Evolutionary conservation across 2,113 vertebrate genomes (phyloP).

Genomic region (Hiodon tergisus): DNA sequence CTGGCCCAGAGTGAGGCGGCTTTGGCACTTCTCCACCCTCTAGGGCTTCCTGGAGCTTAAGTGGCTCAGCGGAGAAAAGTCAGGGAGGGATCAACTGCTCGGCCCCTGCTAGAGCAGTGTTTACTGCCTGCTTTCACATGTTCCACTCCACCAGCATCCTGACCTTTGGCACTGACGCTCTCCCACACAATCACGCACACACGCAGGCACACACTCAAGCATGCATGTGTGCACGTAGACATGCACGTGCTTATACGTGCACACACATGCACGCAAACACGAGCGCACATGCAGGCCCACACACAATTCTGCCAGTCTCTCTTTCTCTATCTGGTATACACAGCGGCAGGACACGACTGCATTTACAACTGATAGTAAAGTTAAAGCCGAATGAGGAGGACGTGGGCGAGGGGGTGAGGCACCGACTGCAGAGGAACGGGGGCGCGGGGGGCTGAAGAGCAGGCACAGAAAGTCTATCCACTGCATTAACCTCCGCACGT

Average conservation of each 20-base stretch:
- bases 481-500: constrained; percentile 88
- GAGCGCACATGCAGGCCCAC: constrained; percentile 11
- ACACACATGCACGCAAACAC: constrained; percentile 7
- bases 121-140: constrained; percentile 38
- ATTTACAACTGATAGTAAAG: constrained; percentile 5
- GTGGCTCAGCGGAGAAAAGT: constrained; percentile 45
- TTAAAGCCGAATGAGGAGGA: constrained; percentile 29
- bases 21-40: constrained; percentile 28
- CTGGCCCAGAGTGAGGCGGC: constrained; percentile 26
- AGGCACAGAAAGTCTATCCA: constrained; percentile 90
- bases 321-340: no score
- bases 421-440: constrained; percentile 53
- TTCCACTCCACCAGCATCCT: constrained; percentile 31
- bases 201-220: not conserved
- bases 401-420: constrained; percentile 43
- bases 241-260: not conserved
- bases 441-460: constrained; percentile 57
- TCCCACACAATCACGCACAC: not conserved
- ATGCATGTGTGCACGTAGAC: not conserved
- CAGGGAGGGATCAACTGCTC: constrained; percentile 32
- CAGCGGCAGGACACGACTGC: constrained; percentile 27
- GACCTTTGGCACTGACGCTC: constrained; percentile 23
- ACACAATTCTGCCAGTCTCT: not conserved
- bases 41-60: constrained; percentile 41
- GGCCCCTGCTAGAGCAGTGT: constrained; percentile 26